These are phyloP conservation scores for Cyanoramphus novaezelandiae DNA, from an alignment of 2,113 vertebrate species.

Conservation along the genomic window DNA sequence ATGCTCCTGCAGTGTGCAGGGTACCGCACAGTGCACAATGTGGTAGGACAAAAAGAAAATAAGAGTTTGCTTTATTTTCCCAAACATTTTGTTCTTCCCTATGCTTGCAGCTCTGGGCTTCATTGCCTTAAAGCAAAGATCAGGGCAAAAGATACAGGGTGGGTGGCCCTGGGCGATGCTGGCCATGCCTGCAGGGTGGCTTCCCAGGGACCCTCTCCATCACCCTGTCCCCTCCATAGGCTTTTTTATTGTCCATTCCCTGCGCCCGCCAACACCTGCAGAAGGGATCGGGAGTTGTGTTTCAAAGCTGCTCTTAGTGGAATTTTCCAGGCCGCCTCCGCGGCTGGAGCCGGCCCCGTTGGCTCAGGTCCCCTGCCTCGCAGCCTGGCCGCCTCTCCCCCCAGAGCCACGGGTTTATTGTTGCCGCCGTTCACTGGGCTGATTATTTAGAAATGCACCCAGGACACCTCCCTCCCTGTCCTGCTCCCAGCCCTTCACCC, in stretches of 20 bases:
- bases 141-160: neutral
- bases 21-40: neutral
- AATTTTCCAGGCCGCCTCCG: constrained; percentile 66
- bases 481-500: neutral
- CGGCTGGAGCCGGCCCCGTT: constrained; percentile 34
- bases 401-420: constrained; percentile 26
- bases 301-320: constrained; percentile 63
- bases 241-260: neutral
- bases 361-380: constrained; percentile 22
- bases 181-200: neutral
- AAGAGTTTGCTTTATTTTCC: neutral
- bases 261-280: constrained; percentile 11
- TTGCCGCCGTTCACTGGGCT: constrained; percentile 41
- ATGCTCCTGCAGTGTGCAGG: neutral
- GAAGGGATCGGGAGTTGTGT: constrained; percentile 53
- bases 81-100: neutral
- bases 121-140: neutral
- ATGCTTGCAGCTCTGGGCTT: neutral
- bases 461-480: neutral
- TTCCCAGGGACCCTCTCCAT: neutral
- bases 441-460: constrained; percentile 46
- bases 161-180: neutral
- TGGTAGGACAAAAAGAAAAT: neutral
- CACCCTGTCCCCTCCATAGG: neutral
- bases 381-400: constrained; percentile 17